A percentile compares a stretch with the other conserved stretches of the same genome.
phyloP scores from a whole-genome alignment of 2,888 invertebrate species.

The Rotaria socialis region DNA sequence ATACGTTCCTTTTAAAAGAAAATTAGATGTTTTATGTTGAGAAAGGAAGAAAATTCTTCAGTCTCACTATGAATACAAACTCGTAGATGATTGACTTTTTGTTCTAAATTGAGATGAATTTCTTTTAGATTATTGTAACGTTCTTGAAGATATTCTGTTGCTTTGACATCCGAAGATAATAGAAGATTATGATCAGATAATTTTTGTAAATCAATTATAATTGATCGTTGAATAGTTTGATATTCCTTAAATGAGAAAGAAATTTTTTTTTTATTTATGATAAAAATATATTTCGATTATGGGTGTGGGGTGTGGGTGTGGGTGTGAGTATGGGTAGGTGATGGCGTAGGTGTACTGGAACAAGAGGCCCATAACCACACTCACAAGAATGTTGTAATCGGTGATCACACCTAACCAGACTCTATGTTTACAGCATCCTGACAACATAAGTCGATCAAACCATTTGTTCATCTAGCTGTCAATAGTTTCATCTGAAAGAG shows the following conservation, averaged over 20 bases:
- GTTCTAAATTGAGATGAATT: not conserved
- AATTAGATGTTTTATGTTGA: not conserved
- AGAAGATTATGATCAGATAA: conserved; percentile 21
- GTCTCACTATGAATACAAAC: not conserved
- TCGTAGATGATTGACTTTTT: not conserved
- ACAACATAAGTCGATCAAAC: too few relatives aligned
- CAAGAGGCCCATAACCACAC: too few relatives aligned
- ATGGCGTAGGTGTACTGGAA: too few relatives aligned
- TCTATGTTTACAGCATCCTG: too few relatives aligned
- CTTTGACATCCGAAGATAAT: not conserved
- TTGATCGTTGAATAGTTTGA: not conserved
- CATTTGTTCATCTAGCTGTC: too few relatives aligned
- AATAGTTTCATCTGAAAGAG: too few relatives aligned
- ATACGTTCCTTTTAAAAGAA: not conserved
- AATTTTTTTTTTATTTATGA: not conserved
- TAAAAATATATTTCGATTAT: not conserved
- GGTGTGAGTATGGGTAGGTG: too few relatives aligned
- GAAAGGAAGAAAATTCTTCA: not conserved
- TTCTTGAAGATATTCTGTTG: not conserved
- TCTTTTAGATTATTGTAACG: not conserved
- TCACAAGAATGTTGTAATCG: too few relatives aligned
- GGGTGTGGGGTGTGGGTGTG: too few relatives aligned
- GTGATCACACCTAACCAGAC: too few relatives aligned
- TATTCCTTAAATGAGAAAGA: not conserved
- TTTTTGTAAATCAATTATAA: conserved; percentile 21